A percentile compares a stretch with the other conserved stretches of the same genome.
phyloP scores from a whole-genome alignment of 2,113 vertebrate species.

The Empidonax alnorum region DNA sequence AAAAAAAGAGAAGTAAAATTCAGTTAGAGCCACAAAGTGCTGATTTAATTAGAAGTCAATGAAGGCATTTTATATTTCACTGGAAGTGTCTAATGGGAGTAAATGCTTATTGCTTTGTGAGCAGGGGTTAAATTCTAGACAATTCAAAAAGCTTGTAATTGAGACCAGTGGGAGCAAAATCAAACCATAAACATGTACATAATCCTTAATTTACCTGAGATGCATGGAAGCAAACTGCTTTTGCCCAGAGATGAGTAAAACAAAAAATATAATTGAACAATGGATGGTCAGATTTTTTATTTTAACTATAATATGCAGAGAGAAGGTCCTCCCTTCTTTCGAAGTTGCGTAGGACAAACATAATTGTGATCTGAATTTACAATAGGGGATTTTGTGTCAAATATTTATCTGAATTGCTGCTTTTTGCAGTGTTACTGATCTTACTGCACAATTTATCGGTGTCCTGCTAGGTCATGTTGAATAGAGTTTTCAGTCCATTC shows the following conservation, averaged over 20 bases:
- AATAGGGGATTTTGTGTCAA: not conserved
- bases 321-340: not conserved
- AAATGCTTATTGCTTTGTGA: not conserved
- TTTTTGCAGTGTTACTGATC: not conserved
- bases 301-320: not conserved
- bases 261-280: not conserved
- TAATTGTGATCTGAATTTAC: not conserved
- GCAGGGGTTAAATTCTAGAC: not conserved
- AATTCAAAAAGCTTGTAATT: not conserved
- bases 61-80: not conserved
- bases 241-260: not conserved
- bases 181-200: not conserved
- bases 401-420: not conserved
- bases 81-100: not conserved
- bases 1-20: not conserved
- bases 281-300: not conserved
- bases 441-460: slow-evolving; percentile 3
- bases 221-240: not conserved
- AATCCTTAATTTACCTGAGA: not conserved
- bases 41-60: not conserved
- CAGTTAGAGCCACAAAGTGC: not conserved
- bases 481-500: slow-evolving; percentile 2
- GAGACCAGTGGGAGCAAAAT: not conserved
- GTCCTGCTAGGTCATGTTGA: not conserved
- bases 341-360: not conserved